Percentiles rank a stretch among this genome's conserved stretches.
Evolutionary conservation across 2,797 vertebrate genomes (phyloP).

Genomic region (Tokudaia muenninki): DNA sequence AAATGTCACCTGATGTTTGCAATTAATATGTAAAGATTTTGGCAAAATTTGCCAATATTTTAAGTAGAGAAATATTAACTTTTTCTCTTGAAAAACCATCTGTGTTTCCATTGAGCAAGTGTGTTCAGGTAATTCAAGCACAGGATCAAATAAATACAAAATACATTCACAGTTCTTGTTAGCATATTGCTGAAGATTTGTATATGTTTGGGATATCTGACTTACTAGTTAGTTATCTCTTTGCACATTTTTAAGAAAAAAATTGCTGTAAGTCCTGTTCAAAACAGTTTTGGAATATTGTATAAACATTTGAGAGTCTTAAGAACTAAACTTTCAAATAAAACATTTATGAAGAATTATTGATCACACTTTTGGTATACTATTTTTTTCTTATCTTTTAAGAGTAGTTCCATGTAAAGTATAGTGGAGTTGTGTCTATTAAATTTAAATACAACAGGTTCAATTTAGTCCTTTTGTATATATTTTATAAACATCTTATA

Average conservation of each 20-base stretch:
- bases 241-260: conserved; percentile 59
- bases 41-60: not conserved
- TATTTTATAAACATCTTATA: conserved; percentile 9
- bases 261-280: not conserved
- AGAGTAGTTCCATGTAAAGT: conserved; percentile 18
- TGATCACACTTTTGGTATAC: not conserved
- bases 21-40: conserved; percentile 40
- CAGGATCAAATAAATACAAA: not conserved
- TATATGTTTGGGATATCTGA: not conserved
- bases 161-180: not conserved
- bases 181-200: not conserved
- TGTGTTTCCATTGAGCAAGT: not conserved
- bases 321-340: conserved; percentile 45
- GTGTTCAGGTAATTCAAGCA: not conserved
- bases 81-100: not conserved
- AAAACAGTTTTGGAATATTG: not conserved
- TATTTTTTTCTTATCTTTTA: conserved; percentile 51
- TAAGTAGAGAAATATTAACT: not conserved
- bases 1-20: not conserved
- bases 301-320: conserved; percentile 43
- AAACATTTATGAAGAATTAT: conserved; percentile 6
- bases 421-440: conserved; percentile 40
- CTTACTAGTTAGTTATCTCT: not conserved
- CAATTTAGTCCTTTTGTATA: conserved; percentile 24
- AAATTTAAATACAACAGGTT: not conserved